These are phyloP conservation scores for Mycogona germanica DNA, from an alignment of 2,888 invertebrate species.

Conservation along the genomic window DNA sequence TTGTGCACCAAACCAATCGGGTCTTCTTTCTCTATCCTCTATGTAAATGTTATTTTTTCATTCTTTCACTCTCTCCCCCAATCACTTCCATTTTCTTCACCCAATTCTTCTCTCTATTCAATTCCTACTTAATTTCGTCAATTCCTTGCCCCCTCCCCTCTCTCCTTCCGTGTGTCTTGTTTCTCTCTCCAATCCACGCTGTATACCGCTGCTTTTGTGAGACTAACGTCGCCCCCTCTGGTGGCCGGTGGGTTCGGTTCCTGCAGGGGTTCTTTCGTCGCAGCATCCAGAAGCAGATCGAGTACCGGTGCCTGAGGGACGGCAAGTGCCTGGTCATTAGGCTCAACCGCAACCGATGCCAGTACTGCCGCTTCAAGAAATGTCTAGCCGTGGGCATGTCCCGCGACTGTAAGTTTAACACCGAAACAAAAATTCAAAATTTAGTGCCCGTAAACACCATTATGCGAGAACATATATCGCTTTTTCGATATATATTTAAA, in stretches of 20 bases:
- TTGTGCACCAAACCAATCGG: neutral
- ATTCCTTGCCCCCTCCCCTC: neutral
- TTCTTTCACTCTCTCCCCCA: neutral
- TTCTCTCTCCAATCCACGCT: neutral
- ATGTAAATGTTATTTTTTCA: neutral
- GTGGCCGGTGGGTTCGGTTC: constrained; percentile 14
- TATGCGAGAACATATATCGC: too few relatives aligned
- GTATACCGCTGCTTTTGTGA: constrained; percentile 15
- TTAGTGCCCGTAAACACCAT: neutral
- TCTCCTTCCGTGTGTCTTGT: neutral
- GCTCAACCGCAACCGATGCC: constrained; percentile 87
- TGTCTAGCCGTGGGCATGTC: constrained; percentile 94
- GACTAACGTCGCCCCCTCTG: constrained; percentile 15
- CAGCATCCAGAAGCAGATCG: constrained; percentile 93
- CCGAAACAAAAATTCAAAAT: neutral
- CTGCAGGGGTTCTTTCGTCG: constrained; percentile 84
- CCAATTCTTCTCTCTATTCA: neutral
- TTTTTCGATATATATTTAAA: neutral
- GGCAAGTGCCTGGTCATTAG: constrained; percentile 89
- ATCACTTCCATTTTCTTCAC: neutral
- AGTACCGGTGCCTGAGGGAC: constrained; percentile 85
- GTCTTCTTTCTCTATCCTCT: neutral
- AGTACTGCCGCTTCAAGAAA: constrained; percentile 94
- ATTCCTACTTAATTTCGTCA: neutral
- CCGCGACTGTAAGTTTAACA: constrained; percentile 73